A percentile compares a stretch with the other conserved stretches of the same genome.
Evolutionary conservation across 53 echinoderm and acorn worm species (phyloP).

Genomic region (Paracentrotus lividus): DNA sequence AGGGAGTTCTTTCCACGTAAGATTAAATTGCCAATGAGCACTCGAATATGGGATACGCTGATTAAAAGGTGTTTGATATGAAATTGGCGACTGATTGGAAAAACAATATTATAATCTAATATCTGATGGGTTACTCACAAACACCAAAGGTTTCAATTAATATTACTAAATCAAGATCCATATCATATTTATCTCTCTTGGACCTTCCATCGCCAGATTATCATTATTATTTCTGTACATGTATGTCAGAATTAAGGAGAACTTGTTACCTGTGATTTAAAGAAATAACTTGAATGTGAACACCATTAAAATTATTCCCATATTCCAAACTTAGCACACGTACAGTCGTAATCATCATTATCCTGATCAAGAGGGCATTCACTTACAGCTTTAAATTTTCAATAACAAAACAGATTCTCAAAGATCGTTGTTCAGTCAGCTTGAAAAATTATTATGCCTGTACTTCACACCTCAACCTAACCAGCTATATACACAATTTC

Average conservation of each 20-base stretch:
- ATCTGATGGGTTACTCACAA: too few species aligned
- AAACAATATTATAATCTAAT: background rate
- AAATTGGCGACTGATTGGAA: slow-evolving; percentile 5
- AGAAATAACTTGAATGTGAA: too few species aligned
- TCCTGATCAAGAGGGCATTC: background rate
- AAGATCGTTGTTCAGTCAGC: background rate
- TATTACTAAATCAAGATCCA: too few species aligned
- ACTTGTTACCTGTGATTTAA: too few species aligned
- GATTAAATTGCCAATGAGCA: slow-evolving; percentile 5
- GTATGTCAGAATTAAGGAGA: too few species aligned
- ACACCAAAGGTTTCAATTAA: too few species aligned
- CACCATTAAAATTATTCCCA: too few species aligned
- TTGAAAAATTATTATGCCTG: background rate
- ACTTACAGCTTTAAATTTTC: background rate
- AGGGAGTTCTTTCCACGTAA: background rate
- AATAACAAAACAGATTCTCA: background rate
- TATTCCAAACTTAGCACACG: too few species aligned
- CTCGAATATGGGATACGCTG: background rate
- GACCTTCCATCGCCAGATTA: too few species aligned
- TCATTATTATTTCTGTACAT: too few species aligned
- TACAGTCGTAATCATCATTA: background rate
- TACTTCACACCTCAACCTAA: background rate
- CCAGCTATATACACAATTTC: background rate
- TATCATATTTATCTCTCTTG: too few species aligned
- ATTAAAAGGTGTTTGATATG: slow-evolving; percentile 50